A percentile compares a stretch with the other conserved stretches of the same genome.
phyloP scores from a whole-genome alignment of 2,888 invertebrate genomes.

The Spilarctia lutea region DNA sequence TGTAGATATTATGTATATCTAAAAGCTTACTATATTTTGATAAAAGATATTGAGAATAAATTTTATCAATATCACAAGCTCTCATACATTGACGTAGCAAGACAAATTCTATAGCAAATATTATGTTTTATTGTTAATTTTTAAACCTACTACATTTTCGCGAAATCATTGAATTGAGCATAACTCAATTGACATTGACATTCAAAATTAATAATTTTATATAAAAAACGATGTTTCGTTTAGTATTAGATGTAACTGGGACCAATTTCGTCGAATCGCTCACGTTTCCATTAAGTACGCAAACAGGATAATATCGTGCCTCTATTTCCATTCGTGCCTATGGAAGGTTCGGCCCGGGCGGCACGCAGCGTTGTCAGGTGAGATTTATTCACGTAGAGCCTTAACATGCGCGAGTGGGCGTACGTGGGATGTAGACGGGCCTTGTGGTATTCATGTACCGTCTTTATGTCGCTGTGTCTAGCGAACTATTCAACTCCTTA shows the following conservation, averaged over 20 bases:
- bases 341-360: slow-evolving; percentile 37
- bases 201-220: slow-evolving; percentile 35
- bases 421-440: slow-evolving; percentile 71
- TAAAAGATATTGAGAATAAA: slow-evolving; percentile 34
- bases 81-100: not conserved
- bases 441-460: slow-evolving; percentile 62
- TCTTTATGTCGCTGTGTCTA: slow-evolving; percentile 68
- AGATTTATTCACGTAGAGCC: slow-evolving; percentile 76
- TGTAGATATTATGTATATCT: not conserved
- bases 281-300: slow-evolving; percentile 46
- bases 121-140: not conserved
- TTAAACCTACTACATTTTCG: slow-evolving; percentile 24
- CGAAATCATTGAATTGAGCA: slow-evolving; percentile 47
- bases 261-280: slow-evolving; percentile 33
- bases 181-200: slow-evolving; percentile 38
- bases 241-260: slow-evolving; percentile 29
- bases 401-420: slow-evolving; percentile 70
- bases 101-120: not conserved
- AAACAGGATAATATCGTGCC: slow-evolving; percentile 37
- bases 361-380: slow-evolving; percentile 65
- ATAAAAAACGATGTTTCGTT: slow-evolving; percentile 32
- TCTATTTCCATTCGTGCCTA: slow-evolving; percentile 31
- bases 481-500: slow-evolving; percentile 66
- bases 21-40: slow-evolving; percentile 9
- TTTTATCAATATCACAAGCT: slow-evolving; percentile 7